Evolutionary conservation across 2,888 invertebrate genomes (phyloP), one percentile per base, ranked within the genome.

Genomic region (Clistopyga incitator): DNA sequence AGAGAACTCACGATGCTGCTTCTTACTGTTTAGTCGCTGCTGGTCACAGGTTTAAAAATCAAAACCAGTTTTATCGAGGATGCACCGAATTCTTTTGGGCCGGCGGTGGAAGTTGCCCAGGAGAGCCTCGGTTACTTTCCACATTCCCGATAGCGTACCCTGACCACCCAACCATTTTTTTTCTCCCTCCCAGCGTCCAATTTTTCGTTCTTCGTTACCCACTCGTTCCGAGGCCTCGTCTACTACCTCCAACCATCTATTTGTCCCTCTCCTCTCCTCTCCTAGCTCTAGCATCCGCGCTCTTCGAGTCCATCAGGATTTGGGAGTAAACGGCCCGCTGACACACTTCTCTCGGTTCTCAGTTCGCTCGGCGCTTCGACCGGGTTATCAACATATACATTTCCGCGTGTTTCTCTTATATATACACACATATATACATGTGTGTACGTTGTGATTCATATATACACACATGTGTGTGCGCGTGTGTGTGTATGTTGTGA

Each of bases 321-420:
- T 85, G 81, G 79, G 81, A 86, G 85, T 85, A 84, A 87, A 85
- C 82, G 86, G 79, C 84, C 87, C 86, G 78, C 77, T 87, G 88
- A 88, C 90, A 88, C 83, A 89, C 89, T 89, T 90, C 42, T 67
- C 81, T 67, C 54, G 78, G 81, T 85, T 86, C 86, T 84, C 84
- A 83, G 78, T 85, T 85, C 45, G 47, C 47, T 82, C 84, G 84
- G 85, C 81, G 38, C 23, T 76, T 54, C 59, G 64, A 77, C 76
- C 79, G 81, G 67, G 65, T 85, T 85, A 83, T 81, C 78, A 78
- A 65, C 78, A 56, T 56, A 77, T 29, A 72, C 15, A 54, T 50
- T 54, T 47, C 18, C 54, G 38, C 47, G 42, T 78, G 18, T 75
- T 20, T 13, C 20, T 64, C 25, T 2, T 25, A 15, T 56, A 11